A percentile compares a stretch with the other conserved stretches of the same genome.
Evolutionary conservation across 2,113 vertebrate genomes (phyloP).

Genomic region (Dolichallabes microphthalmus): DNA sequence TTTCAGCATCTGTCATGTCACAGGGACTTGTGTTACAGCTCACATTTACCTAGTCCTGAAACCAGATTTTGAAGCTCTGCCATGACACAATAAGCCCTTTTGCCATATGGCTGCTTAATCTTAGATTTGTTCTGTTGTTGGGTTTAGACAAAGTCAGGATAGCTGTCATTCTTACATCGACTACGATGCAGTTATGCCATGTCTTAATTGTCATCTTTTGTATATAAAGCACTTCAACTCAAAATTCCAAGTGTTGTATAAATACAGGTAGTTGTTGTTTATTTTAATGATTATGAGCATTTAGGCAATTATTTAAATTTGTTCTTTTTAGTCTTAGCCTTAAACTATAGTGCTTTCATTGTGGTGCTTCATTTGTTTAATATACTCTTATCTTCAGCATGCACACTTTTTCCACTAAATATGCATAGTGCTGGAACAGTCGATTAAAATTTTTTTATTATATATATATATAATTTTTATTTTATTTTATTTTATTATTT

Average conservation of each 20-base stretch:
- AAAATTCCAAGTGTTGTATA: too few species aligned
- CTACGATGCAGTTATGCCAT: background rate
- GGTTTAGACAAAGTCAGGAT: background rate
- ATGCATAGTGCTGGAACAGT: background rate
- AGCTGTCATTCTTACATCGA: background rate
- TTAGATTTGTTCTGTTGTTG: background rate
- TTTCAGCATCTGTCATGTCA: background rate
- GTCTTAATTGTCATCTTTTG: background rate
- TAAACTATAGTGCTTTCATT: background rate
- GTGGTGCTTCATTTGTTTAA: background rate
- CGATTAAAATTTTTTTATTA: too few species aligned
- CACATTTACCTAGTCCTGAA: conserved; percentile 1
- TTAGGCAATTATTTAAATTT: too few species aligned
- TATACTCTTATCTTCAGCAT: background rate
- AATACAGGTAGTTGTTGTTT: too few species aligned
- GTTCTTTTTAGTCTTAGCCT: background rate
- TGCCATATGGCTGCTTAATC: conserved; percentile 19
- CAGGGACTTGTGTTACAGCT: background rate
- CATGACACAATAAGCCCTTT: background rate
- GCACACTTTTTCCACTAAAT: background rate
- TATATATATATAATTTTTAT: too few species aligned
- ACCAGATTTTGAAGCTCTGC: background rate
- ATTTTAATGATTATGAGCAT: too few species aligned
- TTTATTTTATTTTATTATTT: background rate
- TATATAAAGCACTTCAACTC: too few species aligned